Evolutionary conservation across 2,797 vertebrate genomes (phyloP), one percentile per base, ranked within the genome.

Genomic region (Lepilemur ruficaudatus): DNA sequence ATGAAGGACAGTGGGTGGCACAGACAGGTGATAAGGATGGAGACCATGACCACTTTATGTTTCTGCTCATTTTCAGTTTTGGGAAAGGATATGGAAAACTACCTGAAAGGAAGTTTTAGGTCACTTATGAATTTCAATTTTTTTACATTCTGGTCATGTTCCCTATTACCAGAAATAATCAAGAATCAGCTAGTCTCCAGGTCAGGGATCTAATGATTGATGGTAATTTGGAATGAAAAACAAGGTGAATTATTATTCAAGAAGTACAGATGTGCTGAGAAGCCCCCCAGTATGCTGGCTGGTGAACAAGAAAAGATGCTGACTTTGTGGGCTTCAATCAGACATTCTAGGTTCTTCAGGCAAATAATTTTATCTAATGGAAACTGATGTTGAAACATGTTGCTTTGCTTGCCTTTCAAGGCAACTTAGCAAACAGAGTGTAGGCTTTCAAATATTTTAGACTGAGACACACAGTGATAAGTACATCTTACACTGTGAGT

Each of bases 201-300:
- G 30, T n/a, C 43, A 61, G 50, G 75, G 55, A 55, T n/a, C 65
- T 32, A 55, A 57, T 35, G 48, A 55, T 15, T 41, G 65, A 67
- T 38, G 12, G 28, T 41, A 20, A 65, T 76, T 82, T 96, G 67
- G 32, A 87, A 52, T 86, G 55, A 90, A 91, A 94, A 91, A 30
- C n/a, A 63, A 87, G 48, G 59, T 92, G 38, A 57, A 38, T 41
- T 48, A 28, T 92, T 73, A 52, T 17, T 52, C 38, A 55, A 50
- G 65, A 89, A 67, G 23, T 41, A 69, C 35, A 32, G 48, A 32
- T 43, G 7, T 23, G 1, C 43, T 61, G 6, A 83, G 48, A 72
- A 70, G 28, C 61, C 7, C 2, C 52, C 28, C 59, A 35, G 7
- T 28, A 52, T 25, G 28, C 30, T 32, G 48, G 59, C 23, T 61